Base-by-base conservation (phyloP, 2,113 vertebrate genomes). In the Sciurus niger region DNA sequence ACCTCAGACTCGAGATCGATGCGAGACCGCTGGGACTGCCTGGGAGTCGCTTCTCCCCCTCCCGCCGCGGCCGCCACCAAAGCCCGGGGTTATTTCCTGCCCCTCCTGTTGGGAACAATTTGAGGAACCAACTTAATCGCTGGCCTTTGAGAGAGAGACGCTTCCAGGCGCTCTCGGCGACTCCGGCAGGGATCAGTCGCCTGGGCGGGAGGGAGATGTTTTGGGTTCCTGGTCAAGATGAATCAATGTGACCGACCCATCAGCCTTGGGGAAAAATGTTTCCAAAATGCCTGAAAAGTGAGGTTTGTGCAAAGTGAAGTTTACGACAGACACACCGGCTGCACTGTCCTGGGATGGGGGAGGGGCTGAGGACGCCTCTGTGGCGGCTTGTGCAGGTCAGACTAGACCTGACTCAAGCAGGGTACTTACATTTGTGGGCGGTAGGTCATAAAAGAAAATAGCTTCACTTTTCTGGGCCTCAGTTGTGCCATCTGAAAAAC, bases 31-130 rank as follows among this genome's bases (percentile, higher is more conserved):
- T 8, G 0, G 89, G 76, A 34, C 87, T 1, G 67, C 11, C 83
- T 37, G 7, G 65, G 63, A 32, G 76, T 70, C 11, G 51, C 58
- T 2, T 14, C 32, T 58, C 14, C 43, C 32, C 37, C 88, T 10
- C 67, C 80, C 51, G 17, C 70, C 3, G 89, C 77, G 30, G 84
- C 90, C 22, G 55, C 86, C 88, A 2, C 84, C 37, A 0, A 13
- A 46, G 90, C 65, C n/a, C n/a, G 60, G 34, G 7, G 40, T 43
- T 22, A 25, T 85, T 97, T 97, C 98, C 97, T 96, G 96, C 90
- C 89, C 58, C 92, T 96, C 96, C 95, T 22, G 43, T 16, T 14
- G 55, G 89, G 95, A 94, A 97, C 97, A 96, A 96, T 96, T 84
- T 55, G 93, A 96, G 96, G 98, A 97, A 96, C 93, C 79, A 22